These are phyloP conservation scores for Notolepis coatsorum DNA, from an alignment of 2,797 vertebrate species.

Conservation along the genomic window DNA sequence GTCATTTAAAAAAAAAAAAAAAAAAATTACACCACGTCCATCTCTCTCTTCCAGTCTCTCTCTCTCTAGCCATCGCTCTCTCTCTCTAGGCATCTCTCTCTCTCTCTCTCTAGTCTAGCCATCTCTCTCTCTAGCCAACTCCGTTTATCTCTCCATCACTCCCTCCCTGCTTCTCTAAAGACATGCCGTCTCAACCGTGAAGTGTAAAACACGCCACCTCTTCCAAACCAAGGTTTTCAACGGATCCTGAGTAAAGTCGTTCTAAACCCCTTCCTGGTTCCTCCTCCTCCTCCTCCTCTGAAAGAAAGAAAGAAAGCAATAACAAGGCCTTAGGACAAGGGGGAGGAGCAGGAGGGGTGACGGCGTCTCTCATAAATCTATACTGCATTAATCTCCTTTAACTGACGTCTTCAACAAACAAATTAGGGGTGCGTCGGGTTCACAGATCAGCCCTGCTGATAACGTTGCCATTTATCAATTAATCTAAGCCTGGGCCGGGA, in stretches of 20 bases:
- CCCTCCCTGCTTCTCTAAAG: not conserved
- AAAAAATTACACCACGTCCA: no score
- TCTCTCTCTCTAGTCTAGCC: not conserved
- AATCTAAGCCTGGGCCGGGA: constrained; percentile 75
- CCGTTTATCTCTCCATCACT: not conserved
- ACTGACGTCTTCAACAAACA: constrained; percentile 83
- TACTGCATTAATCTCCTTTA: constrained; percentile 81
- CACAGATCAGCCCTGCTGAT: constrained; percentile 76
- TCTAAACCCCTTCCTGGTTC: not conserved
- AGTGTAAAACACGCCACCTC: not conserved
- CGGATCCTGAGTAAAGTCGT: not conserved
- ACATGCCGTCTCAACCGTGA: not conserved
- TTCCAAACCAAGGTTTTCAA: not conserved
- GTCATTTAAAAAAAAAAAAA: not conserved
- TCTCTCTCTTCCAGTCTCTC: no score
- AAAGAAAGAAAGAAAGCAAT: constrained; percentile 32
- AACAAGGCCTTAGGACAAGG: constrained; percentile 41
- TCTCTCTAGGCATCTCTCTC: not conserved
- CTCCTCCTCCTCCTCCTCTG: constrained; percentile 26
- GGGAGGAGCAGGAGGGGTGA: constrained; percentile 6
- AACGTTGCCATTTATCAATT: constrained; percentile 80
- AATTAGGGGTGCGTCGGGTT: constrained; percentile 82
- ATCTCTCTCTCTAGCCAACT: not conserved
- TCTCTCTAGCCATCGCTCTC: no score
- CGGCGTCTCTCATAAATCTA: constrained; percentile 67